A percentile compares a stretch with the other conserved stretches of the same genome.
Conservation (phyloP, 1,140 invertebrate genomes). For the Eumaeus atala region DNA sequence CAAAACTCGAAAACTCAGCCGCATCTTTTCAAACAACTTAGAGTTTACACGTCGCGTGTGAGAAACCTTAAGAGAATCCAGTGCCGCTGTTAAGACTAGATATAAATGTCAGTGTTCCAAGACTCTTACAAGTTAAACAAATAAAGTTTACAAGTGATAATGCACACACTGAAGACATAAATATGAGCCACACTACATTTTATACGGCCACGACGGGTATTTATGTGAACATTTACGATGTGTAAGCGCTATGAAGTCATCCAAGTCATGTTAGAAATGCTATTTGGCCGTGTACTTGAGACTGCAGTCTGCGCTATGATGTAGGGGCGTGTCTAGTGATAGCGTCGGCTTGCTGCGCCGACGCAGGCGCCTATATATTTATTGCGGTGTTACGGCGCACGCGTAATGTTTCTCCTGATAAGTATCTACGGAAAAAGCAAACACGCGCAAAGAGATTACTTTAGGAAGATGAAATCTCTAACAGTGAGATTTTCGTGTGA, state of each 20-base stretch:
- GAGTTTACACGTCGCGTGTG: too few species aligned
- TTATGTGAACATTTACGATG: slow-evolving; percentile 4
- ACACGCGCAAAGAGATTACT: slow-evolving; percentile 26
- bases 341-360: slow-evolving; percentile 19
- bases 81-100: too few species aligned
- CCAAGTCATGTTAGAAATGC: slow-evolving; percentile 9
- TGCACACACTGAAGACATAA: too few species aligned
- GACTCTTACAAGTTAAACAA: too few species aligned
- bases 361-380: slow-evolving; percentile 46
- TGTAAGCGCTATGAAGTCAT: slow-evolving; percentile 13
- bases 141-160: too few species aligned
- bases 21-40: too few species aligned
- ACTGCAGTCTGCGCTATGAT: slow-evolving; percentile 14
- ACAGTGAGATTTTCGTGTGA: neutral
- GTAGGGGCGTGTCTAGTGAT: slow-evolving; percentile 17
- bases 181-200: neutral
- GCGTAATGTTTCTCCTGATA: slow-evolving; percentile 39
- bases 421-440: slow-evolving; percentile 37
- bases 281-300: slow-evolving; percentile 6
- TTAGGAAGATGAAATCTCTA: slow-evolving; percentile 13
- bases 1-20: too few species aligned
- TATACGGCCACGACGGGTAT: neutral
- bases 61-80: too few species aligned
- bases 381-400: slow-evolving; percentile 37
- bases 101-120: too few species aligned